Evolutionary conservation across 2,888 invertebrate genomes (phyloP).

Genomic region (Cylloceria caligata): DNA sequence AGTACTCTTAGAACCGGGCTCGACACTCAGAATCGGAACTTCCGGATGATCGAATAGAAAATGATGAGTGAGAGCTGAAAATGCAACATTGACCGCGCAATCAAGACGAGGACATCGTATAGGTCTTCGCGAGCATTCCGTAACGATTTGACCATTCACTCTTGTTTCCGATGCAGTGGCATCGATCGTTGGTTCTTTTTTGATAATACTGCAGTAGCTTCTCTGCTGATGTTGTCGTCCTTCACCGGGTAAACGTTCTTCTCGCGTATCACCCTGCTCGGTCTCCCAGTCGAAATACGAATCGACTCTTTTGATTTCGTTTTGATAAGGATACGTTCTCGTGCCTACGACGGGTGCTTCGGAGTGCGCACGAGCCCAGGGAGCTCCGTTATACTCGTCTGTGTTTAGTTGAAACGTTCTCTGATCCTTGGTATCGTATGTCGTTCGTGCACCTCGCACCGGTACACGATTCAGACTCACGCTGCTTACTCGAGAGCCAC

Average conservation of each 20-base stretch:
- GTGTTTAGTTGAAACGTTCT: constrained; percentile 34
- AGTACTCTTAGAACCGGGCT: constrained; percentile 80
- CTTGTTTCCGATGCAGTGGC: constrained; percentile 72
- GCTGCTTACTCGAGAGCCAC: constrained; percentile 70
- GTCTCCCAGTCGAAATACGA: constrained; percentile 62
- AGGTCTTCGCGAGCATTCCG: constrained; percentile 82
- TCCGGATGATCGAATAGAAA: constrained; percentile 87
- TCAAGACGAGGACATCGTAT: constrained; percentile 85
- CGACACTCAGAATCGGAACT: constrained; percentile 82
- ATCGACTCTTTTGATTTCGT: constrained; percentile 50
- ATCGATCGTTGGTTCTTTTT: constrained; percentile 65
- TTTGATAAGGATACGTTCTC: constrained; percentile 50
- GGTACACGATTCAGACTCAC: constrained; percentile 55
- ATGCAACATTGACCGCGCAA: constrained; percentile 86
- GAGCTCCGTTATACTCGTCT: constrained; percentile 58
- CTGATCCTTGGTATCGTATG: constrained; percentile 58
- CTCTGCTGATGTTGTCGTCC: constrained; percentile 66
- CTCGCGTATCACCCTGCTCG: constrained; percentile 35
- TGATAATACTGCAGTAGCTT: constrained; percentile 72
- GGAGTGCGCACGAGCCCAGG: constrained; percentile 66
- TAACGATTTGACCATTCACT: constrained; percentile 73
- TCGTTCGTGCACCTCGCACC: constrained; percentile 49
- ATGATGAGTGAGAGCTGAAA: constrained; percentile 86
- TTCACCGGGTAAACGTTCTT: constrained; percentile 54
- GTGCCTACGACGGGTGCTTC: constrained; percentile 43